phyloP scores from a whole-genome alignment of 2,797 vertebrate species.

The Harpagifer antarcticus region DNA sequence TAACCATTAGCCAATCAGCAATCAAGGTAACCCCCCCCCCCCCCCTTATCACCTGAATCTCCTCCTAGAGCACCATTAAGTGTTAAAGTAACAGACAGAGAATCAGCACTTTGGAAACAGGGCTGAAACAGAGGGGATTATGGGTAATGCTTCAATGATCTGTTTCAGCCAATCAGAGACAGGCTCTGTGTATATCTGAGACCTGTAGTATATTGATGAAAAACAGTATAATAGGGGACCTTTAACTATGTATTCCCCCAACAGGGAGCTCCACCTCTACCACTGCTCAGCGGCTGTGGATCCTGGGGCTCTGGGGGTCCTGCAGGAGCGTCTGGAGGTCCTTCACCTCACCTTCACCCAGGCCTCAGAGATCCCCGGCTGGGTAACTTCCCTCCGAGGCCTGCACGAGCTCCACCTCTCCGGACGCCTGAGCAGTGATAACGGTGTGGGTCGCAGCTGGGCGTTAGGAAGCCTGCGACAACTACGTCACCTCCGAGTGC shows the following conservation, averaged over 20 bases:
- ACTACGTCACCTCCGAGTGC: slow-evolving; percentile 77
- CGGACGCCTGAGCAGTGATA: slow-evolving; percentile 77
- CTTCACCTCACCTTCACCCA: slow-evolving; percentile 85
- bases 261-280: slow-evolving; percentile 85
- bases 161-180: no score
- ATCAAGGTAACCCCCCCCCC: no score
- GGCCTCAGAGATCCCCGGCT: slow-evolving; percentile 80
- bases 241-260: background rate
- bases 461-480: slow-evolving; percentile 79
- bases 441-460: slow-evolving; percentile 78
- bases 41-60: no score
- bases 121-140: no score
- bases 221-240: no score
- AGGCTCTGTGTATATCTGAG: no score
- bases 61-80: no score
- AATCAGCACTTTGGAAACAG: no score
- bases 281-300: slow-evolving; percentile 83
- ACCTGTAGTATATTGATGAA: no score
- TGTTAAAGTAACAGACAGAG: no score
- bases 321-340: slow-evolving; percentile 82
- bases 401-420: slow-evolving; percentile 86
- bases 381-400: slow-evolving; percentile 82
- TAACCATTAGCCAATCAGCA: no score
- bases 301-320: slow-evolving; percentile 74
- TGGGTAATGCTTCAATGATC: no score